Evolutionary conservation across 2,797 vertebrate species (phyloP), one percentile per base, ranked within the genome.

Genomic region (Anniella stebbinsi): DNA sequence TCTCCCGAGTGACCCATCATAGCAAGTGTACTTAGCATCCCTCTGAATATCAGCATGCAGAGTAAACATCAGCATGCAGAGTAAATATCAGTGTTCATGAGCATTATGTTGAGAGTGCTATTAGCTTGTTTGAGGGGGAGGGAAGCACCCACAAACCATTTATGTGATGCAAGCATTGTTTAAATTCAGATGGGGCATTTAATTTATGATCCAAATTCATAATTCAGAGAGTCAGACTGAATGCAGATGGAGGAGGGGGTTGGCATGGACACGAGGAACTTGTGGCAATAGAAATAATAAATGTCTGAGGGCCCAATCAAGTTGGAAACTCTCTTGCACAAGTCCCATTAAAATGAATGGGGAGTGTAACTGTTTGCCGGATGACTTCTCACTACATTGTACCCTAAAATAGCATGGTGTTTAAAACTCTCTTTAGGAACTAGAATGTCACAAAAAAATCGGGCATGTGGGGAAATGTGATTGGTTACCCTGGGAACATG

Each of bases 401-500:
- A n/a, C 18, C 78, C 95, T 87, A 91, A 93, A n/a, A 95, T 85
- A 94, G 70, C 45, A 90, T 89, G 86, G 72, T 89, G 91, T 75
- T 93, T 88, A 94, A 94, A 96, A 92, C 5, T 95, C 80, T 96
- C 77, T 90, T 93, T 93, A 72, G 75, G 91, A 96, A 89, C 5
- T 17, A 91, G 93, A 96, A 95, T 92, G 85, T 95, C 92, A 95
- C 66, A 95, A 94, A 90, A 88, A 88, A 92, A 90, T 94, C 92
- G 90, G 73, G 91, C 84, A 93, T 93, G 89, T 67, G 84, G 93
- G 63, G 83, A 87, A 94, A 93, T 84, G 89, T 91, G 93, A 94
- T 93, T 95, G 82, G 12, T 75, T 91, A 94, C 91, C 90, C 91
- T 94, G 92, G 92, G 93, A 97, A 96, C 88, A 93, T 88, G 92